phyloP scores from a whole-genome alignment of 2,888 invertebrate species.

The Epirrita christyi region DNA sequence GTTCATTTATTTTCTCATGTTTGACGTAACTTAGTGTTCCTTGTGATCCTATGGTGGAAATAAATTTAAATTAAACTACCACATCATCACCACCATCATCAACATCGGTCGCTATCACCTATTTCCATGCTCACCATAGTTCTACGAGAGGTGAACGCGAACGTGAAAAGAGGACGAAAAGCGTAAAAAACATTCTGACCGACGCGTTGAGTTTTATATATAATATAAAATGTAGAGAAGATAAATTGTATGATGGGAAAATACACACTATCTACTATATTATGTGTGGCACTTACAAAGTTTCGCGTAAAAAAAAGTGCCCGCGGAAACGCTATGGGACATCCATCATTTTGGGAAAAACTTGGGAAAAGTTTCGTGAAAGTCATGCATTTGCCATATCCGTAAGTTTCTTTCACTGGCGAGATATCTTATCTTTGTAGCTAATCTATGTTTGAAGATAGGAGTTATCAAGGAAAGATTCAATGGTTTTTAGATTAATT shows the following conservation, averaged over 20 bases:
- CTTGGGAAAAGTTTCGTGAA: conserved; percentile 31
- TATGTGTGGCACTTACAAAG: conserved; percentile 31
- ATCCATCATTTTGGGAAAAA: conserved; percentile 37
- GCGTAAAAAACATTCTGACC: no score
- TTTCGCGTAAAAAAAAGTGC: conserved; percentile 37
- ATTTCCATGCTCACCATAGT: no score
- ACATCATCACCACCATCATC: no score
- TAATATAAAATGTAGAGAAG: background rate
- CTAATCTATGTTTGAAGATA: conserved; percentile 9
- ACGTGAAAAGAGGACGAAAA: no score
- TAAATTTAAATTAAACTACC: no score
- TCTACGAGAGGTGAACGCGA: no score
- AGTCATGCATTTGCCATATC: conserved; percentile 39
- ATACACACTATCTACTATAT: conserved; percentile 19
- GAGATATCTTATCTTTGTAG: conserved; percentile 20
- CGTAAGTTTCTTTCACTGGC: conserved; percentile 24
- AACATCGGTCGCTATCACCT: no score
- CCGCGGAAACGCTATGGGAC: conserved; percentile 30
- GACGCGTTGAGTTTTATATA: background rate
- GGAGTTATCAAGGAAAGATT: no score
- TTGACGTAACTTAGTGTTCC: no score
- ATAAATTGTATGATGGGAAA: conserved; percentile 6
- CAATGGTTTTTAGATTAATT: no score
- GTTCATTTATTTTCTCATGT: no score
- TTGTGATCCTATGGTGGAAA: no score